Base-by-base conservation (phyloP, 23 tunicate genomes). In the Ascidia mentula region DNA sequence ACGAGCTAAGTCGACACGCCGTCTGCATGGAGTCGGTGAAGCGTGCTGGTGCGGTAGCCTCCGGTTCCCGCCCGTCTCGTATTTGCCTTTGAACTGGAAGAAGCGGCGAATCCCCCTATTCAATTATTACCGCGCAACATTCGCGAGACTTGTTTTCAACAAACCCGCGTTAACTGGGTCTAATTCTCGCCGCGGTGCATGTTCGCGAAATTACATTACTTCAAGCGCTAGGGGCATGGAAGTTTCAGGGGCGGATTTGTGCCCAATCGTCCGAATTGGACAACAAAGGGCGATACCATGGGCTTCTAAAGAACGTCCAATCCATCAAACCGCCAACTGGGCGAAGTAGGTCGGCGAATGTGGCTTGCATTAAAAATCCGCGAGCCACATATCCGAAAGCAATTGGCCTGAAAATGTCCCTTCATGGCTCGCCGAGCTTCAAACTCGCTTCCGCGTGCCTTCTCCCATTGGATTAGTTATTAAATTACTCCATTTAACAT, bases 171-270 rank as follows among this genome's bases (percentile, higher is more conserved):
- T n/a, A n/a, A n/a, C n/a, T n/a, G n/a, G n/a, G n/a, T n/a, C n/a
- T n/a, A n/a, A n/a, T n/a, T n/a, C n/a, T n/a, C n/a, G n/a, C n/a
- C n/a, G n/a, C n/a, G n/a, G n/a, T n/a, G n/a, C n/a, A n/a, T n/a
- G n/a, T n/a, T n/a, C n/a, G n/a, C n/a, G n/a, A n/a, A n/a, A n/a
- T 53, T 53, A 9, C 28, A 53, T 53, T 20, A 53, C 65, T 20
- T 53, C 65, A 53, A 53, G 24, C 65, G 65, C 65, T 53, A 26
- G 65, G 65, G 65, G 65, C 65, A 53, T 53, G 65, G n/a, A n/a
- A 53, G 1, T 53, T 53, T 53, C 24, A 9, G 13, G 24, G 24
- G 13, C 65, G 65, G 65, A 53, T 53, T 53, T 9, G 24, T 28
- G 65, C 65, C 65, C 24, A 28, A 26, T 28, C 13, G 65, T 26